Evolutionary conservation across 2,888 invertebrate species (phyloP).

Genomic region (Nebria salina): DNA sequence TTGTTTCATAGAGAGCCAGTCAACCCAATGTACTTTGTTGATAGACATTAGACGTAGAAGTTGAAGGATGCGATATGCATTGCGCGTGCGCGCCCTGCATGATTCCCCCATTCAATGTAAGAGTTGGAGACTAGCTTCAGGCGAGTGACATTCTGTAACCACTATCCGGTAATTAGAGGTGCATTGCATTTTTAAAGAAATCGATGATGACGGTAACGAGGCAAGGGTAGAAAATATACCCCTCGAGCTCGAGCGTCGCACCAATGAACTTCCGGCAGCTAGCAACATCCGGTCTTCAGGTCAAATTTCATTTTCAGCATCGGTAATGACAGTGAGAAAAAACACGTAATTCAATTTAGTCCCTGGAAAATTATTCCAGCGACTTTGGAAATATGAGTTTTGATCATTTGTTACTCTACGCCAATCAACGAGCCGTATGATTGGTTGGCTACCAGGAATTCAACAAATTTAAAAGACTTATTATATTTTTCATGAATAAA

Average conservation of each 20-base stretch:
- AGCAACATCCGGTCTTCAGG: not conserved
- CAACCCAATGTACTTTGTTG: not conserved
- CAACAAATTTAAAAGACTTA: not conserved
- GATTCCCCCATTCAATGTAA: not conserved
- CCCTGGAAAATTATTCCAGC: not conserved
- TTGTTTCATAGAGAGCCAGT: not conserved
- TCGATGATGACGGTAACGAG: slow-evolving; percentile 54
- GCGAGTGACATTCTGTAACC: slow-evolving; percentile 52
- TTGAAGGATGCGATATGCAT: not conserved
- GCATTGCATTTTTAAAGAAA: slow-evolving; percentile 62
- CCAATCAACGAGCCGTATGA: slow-evolving; percentile 1
- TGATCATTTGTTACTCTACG: not conserved
- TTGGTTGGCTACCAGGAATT: not conserved
- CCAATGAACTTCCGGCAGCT: not conserved
- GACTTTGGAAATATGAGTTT: not conserved
- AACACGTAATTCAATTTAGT: not conserved
- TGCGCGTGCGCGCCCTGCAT: not conserved
- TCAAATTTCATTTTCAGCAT: not conserved
- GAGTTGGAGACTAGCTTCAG: not conserved
- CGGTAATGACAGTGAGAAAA: not conserved
- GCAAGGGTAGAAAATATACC: no score
- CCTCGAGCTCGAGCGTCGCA: no score
- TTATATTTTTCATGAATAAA: slow-evolving; percentile 5
- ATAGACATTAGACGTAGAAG: not conserved
- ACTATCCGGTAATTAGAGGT: slow-evolving; percentile 59